Evolutionary conservation across 2,113 vertebrate genomes (phyloP), one percentile per base, ranked within the genome.

Genomic region (human): DNA sequence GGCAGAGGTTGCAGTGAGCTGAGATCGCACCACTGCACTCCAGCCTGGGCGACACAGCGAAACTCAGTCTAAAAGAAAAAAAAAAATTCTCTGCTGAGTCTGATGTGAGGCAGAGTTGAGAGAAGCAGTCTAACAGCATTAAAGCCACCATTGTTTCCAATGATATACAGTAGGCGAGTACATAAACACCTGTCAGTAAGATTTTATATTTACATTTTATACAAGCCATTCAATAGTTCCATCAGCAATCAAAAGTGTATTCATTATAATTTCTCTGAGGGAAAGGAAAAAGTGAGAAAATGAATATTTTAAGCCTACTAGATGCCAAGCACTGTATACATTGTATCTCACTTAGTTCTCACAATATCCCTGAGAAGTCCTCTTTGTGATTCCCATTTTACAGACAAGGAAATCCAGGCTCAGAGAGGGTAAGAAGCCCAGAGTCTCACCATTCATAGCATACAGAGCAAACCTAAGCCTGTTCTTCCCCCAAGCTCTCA

Each of bases 141-240:
- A 55, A 86, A 43, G 73, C 18, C 73, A 94, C 35, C 45, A 8
- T 79, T 20, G 32, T 90, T 90, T 76, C 73, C 76, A 76, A 72
- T 87, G 40, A 78, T 79, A 48, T 38, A 72, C 45, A 17, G 72
- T 81, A 18, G 95, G 35, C 35, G 95, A 96, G 45, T 32, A 78
- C 23, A 61, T 70, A 89, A 83, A 88, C 30, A 57, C 45, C 43
- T 73, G 61, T 81, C 4, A 14, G 38, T 90, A 78, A 81, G 57
- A 72, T 84, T 94, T 83, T 92, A 32, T 68, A 48, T 90, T 95
- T 96, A 55, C 23, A 88, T 93, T 82, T 82, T 64, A 79, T 88
- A 27, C 11, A 84, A 68, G 25, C 4, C 70, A 68, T 79, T 93
- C 9, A 52, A 13, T 2, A 93, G 25, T 73, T 45, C 10, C 45